Evolutionary conservation across 1,140 invertebrate species (phyloP).

Genomic region (Ruditapes philippinarum): DNA sequence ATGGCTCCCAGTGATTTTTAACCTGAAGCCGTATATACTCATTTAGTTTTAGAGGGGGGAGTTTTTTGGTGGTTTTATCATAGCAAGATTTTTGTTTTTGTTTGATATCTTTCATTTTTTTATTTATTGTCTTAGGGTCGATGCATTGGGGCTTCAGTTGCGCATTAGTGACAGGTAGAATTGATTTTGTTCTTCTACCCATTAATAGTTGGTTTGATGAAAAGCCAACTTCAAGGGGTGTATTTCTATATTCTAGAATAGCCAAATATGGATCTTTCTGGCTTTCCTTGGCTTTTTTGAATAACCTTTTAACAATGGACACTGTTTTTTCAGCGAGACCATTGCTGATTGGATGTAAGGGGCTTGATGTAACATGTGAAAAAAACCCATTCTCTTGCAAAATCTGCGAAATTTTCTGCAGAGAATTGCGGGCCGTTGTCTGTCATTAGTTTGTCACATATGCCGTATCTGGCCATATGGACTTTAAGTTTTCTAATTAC

Average conservation of each 20-base stretch:
- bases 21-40: neutral
- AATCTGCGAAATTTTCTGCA: neutral
- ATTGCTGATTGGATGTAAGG: neutral
- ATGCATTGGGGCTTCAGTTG: neutral
- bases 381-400: conserved; percentile 28
- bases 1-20: neutral
- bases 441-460: conserved; percentile 62
- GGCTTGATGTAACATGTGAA: conserved; percentile 1
- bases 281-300: neutral
- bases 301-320: conserved; percentile 6
- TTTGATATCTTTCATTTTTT: neutral
- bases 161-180: neutral
- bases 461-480: conserved; percentile 16
- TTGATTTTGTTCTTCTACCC: conserved; percentile 17
- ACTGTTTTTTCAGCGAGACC: conserved; percentile 8
- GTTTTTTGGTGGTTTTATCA: neutral
- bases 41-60: neutral
- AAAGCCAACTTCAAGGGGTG: neutral
- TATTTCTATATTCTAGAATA: conserved; percentile 14
- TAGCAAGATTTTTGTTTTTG: conserved; percentile 15
- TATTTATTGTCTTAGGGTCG: neutral
- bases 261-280: neutral
- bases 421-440: conserved; percentile 70
- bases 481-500: conserved; percentile 64
- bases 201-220: neutral